Evolutionary conservation across 2,797 vertebrate species (phyloP).

Genomic region (Poeciliopsis gracilis): DNA sequence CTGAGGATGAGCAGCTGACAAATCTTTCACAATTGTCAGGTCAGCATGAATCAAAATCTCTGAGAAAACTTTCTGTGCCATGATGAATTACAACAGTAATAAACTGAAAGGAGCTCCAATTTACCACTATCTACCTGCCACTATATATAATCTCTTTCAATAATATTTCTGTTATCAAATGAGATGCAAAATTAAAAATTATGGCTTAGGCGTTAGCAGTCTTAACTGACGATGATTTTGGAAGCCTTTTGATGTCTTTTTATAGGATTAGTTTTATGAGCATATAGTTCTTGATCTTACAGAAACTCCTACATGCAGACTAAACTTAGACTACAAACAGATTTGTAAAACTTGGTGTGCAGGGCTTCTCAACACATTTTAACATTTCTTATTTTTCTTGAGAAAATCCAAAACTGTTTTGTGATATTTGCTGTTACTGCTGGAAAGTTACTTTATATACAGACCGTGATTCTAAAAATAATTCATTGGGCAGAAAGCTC

Average conservation of each 20-base stretch:
- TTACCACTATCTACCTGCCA: background rate
- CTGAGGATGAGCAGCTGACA: background rate
- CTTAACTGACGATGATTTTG: background rate
- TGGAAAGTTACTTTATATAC: background rate
- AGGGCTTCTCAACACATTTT: background rate
- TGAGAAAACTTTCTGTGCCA: background rate
- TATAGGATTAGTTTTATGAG: background rate
- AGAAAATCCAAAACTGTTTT: background rate
- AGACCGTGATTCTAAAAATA: background rate
- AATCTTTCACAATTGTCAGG: background rate
- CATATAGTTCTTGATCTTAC: background rate
- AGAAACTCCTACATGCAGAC: background rate
- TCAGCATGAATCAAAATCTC: background rate
- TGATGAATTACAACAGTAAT: background rate
- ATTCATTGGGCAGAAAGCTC: background rate
- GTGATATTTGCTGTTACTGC: background rate
- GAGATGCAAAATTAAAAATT: background rate
- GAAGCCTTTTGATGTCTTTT: background rate
- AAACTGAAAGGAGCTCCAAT: background rate
- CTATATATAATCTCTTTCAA: background rate
- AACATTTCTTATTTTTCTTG: background rate
- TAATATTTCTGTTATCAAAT: background rate
- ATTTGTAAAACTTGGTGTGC: background rate
- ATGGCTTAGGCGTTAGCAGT: background rate
- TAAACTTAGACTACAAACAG: background rate